A percentile compares a stretch with the other conserved stretches of the same genome.
Evolutionary conservation across 1,140 invertebrate species (phyloP).

Genomic region (Drosophila quadrilineata): DNA sequence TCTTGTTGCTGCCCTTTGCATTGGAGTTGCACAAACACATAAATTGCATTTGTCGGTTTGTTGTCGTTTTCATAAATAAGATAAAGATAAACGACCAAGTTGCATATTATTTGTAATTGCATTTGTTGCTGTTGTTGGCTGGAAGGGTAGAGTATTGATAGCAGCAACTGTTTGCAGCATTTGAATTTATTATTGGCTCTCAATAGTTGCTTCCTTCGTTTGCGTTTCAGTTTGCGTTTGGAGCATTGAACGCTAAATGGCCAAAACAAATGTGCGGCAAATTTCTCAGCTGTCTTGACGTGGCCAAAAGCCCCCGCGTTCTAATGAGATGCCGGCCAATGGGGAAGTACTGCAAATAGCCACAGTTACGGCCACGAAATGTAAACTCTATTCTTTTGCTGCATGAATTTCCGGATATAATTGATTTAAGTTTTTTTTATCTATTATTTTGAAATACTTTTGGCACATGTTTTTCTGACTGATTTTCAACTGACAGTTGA

Average conservation of each 20-base stretch:
- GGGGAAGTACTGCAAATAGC: background rate
- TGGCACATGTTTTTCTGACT: slow-evolving; percentile 9
- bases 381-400: too few relatives aligned
- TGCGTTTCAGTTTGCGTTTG: slow-evolving; percentile 35
- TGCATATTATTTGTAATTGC: slow-evolving; percentile 81
- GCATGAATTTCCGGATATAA: slow-evolving; percentile 29
- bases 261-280: slow-evolving; percentile 40
- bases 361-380: too few relatives aligned
- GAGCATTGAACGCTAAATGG: slow-evolving; percentile 43
- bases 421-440: slow-evolving; percentile 7
- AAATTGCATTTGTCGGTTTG: slow-evolving; percentile 81
- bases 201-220: slow-evolving; percentile 24
- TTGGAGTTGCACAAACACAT: slow-evolving; percentile 77
- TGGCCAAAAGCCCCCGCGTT: slow-evolving; percentile 8
- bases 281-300: slow-evolving; percentile 26
- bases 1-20: slow-evolving; percentile 49
- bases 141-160: slow-evolving; percentile 65
- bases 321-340: slow-evolving; percentile 29
- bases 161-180: slow-evolving; percentile 59
- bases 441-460: slow-evolving; percentile 1
- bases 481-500: too few relatives aligned
- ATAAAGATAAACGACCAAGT: slow-evolving; percentile 80
- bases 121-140: slow-evolving; percentile 62
- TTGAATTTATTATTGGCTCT: slow-evolving; percentile 49
- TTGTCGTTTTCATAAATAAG: slow-evolving; percentile 81